phyloP scores from a whole-genome alignment of 2,888 invertebrate genomes.

The Drosophila nr. medialis region DNA sequence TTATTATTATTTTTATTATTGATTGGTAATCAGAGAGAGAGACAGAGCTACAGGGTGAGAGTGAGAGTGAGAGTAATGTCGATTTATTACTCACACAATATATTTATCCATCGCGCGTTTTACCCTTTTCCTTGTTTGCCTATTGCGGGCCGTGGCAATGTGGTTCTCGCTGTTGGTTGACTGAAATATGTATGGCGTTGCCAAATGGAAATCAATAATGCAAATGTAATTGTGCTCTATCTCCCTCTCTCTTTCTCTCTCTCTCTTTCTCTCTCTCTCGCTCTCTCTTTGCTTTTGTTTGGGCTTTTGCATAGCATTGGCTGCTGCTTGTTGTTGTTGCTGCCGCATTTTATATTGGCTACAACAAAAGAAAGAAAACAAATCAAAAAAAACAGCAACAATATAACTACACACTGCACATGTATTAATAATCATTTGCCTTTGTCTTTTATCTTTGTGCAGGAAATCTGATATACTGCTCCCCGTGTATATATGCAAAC shows the following conservation, averaged over 20 bases:
- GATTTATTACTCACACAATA: neutral
- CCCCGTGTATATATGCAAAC: slow-evolving; percentile 6
- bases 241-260: neutral
- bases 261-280: neutral
- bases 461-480: slow-evolving; percentile 63
- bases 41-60: neutral
- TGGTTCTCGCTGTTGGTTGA: slow-evolving; percentile 18
- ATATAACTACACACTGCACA: neutral
- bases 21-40: neutral
- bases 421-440: slow-evolving; percentile 37
- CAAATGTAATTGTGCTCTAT: slow-evolving; percentile 53
- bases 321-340: slow-evolving; percentile 1
- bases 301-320: slow-evolving; percentile 26
- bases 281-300: slow-evolving; percentile 8
- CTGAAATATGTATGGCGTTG: slow-evolving; percentile 44
- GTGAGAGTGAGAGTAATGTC: neutral
- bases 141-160: slow-evolving; percentile 7
- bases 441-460: slow-evolving; percentile 45
- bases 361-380: slow-evolving; percentile 5
- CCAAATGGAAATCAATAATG: slow-evolving; percentile 72
- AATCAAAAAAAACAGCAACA: neutral
- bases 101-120: neutral
- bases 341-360: slow-evolving; percentile 28
- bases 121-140: neutral
- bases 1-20: neutral